Percentiles rank a stretch among this genome's conserved stretches.
phyloP scores from a whole-genome alignment of 2,888 invertebrate species.

The Tromatobia lineatoria region DNA sequence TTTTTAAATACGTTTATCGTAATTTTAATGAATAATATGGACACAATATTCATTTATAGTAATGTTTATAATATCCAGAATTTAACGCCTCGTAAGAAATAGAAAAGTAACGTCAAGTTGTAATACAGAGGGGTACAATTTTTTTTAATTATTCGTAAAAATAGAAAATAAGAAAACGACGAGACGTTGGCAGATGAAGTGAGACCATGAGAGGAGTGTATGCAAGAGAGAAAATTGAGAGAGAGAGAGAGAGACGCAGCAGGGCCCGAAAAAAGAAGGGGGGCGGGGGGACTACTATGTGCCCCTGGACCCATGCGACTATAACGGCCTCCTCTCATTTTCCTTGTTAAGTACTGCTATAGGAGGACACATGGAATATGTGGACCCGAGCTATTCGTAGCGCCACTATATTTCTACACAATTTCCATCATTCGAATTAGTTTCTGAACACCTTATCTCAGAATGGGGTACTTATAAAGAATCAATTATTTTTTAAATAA shows the following conservation, averaged over 20 bases:
- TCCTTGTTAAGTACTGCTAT: conserved; percentile 20
- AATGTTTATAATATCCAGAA: too few species aligned
- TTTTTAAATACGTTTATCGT: background rate
- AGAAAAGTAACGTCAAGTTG: too few species aligned
- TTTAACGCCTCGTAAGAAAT: too few species aligned
- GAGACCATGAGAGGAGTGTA: too few species aligned
- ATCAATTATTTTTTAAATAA: background rate
- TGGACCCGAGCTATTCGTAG: conserved; percentile 58
- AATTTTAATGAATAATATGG: too few species aligned
- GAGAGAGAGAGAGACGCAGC: conserved; percentile 72
- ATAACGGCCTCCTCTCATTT: conserved; percentile 79
- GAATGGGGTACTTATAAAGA: background rate
- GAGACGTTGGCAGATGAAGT: conserved; percentile 35
- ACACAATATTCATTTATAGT: too few species aligned
- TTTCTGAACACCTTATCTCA: conserved; percentile 38
- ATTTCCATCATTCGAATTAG: conserved; percentile 51
- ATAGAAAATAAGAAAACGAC: too few species aligned
- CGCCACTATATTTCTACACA: conserved; percentile 51
- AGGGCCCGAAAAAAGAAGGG: conserved; percentile 67
- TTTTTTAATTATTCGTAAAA: too few species aligned
- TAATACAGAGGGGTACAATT: too few species aligned
- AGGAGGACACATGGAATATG: conserved; percentile 2
- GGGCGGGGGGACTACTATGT: conserved; percentile 50
- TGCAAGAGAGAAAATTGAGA: conserved; percentile 62
- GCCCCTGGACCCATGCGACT: conserved; percentile 61